phyloP scores from a whole-genome alignment of 2,113 vertebrate species.

The Bufo gargarizans region DNA sequence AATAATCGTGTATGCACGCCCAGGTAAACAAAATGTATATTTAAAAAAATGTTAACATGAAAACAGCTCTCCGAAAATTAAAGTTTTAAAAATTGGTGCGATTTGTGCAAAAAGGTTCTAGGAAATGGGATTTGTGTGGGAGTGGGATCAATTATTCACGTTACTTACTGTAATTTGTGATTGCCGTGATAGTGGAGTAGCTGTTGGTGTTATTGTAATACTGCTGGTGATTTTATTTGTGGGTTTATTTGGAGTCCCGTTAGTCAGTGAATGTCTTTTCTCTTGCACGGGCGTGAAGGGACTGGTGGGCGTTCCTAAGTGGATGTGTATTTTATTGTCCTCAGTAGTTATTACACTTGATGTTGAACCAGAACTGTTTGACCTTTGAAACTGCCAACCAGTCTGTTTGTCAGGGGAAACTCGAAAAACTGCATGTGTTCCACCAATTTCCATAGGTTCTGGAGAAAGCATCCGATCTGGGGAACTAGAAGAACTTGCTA shows the following conservation, averaged over 20 bases:
- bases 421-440: conserved; percentile 85
- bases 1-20: conserved; percentile 94
- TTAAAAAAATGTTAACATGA: conserved; percentile 80
- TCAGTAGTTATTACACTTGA: conserved; percentile 93
- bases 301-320: conserved; percentile 85
- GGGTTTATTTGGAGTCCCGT: conserved; percentile 81
- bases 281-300: conserved; percentile 78
- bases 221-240: conserved; percentile 96
- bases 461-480: conserved; percentile 80
- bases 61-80: conserved; percentile 77
- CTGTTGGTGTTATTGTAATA: conserved; percentile 95
- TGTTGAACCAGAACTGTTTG: conserved; percentile 85
- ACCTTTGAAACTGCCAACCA: conserved; percentile 90
- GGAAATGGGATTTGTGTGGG: conserved; percentile 70
- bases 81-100: conserved; percentile 69
- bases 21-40: conserved; percentile 78
- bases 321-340: conserved; percentile 99
- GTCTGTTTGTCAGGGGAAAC: conserved; percentile 90
- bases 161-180: conserved; percentile 99
- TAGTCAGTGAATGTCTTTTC: conserved; percentile 82
- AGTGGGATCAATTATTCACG: conserved; percentile 83
- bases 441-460: conserved; percentile 82
- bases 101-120: conserved; percentile 70
- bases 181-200: conserved; percentile 88
- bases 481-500: conserved; percentile 76